Conservation (phyloP, 1,140 invertebrate species). For the Cataglyphis hispanica region DNA sequence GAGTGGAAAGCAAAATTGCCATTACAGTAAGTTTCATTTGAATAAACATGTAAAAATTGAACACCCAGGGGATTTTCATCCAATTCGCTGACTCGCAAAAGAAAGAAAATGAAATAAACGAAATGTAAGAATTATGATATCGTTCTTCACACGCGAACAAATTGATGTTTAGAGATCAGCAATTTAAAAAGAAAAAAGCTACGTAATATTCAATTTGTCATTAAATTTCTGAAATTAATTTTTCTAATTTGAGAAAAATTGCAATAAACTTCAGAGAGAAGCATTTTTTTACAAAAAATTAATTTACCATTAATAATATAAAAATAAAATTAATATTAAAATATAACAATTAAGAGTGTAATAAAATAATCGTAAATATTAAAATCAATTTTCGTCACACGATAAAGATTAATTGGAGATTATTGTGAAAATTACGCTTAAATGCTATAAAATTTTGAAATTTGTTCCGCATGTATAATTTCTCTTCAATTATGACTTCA, state of each 20-base stretch:
- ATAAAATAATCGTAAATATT: constrained; percentile 16
- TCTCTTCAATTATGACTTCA: background rate
- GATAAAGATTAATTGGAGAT: background rate
- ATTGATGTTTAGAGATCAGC: constrained; percentile 1
- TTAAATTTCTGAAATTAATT: constrained; percentile 10
- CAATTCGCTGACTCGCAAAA: background rate
- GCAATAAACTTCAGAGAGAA: background rate
- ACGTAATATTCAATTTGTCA: background rate
- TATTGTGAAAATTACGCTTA: background rate
- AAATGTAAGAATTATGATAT: constrained; percentile 16
- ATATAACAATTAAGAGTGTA: background rate
- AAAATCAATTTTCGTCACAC: background rate
- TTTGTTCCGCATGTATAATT: background rate
- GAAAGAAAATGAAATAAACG: background rate
- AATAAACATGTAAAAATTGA: constrained; percentile 44
- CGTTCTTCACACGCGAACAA: constrained; percentile 13
- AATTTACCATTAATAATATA: background rate
- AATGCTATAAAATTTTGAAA: background rate
- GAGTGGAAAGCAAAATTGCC: constrained; percentile 43
- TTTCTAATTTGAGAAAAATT: background rate
- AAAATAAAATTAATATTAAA: background rate
- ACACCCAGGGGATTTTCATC: constrained; percentile 12
- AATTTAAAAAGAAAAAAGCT: background rate
- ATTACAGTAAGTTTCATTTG: constrained; percentile 35
- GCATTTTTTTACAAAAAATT: background rate